Conservation (phyloP, 1,140 invertebrate species). For the Myzus persicae region DNA sequence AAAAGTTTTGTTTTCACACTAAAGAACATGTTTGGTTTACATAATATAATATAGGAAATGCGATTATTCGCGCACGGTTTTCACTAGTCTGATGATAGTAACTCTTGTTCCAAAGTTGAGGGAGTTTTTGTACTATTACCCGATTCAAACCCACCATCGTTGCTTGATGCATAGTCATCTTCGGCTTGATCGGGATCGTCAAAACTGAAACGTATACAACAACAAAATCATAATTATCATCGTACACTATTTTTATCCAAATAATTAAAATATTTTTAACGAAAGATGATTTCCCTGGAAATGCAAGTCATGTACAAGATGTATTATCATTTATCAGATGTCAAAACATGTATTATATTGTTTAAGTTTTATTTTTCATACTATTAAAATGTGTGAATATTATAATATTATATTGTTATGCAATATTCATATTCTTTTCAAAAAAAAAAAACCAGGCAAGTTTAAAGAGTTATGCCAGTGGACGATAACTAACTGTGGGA, state of each 20-base stretch:
- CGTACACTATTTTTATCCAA: neutral
- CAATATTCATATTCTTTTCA: too few species aligned
- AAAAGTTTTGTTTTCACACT: neutral
- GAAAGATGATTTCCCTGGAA: neutral
- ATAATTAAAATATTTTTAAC: neutral
- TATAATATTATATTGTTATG: too few species aligned
- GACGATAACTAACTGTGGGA: neutral
- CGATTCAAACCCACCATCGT: slow-evolving; percentile 53
- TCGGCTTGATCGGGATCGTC: slow-evolving; percentile 47
- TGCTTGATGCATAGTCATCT: slow-evolving; percentile 45
- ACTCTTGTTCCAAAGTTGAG: slow-evolving; percentile 44
- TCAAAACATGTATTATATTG: too few species aligned
- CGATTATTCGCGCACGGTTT: neutral
- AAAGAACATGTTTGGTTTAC: neutral
- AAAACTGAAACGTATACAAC: slow-evolving; percentile 29
- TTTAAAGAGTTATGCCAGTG: too few species aligned
- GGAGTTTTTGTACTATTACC: slow-evolving; percentile 29
- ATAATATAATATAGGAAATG: neutral
- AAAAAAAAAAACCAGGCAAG: too few species aligned
- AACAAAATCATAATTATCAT: neutral
- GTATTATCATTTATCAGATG: too few species aligned
- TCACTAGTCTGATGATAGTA: slow-evolving; percentile 40
- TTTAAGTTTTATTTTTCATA: too few species aligned
- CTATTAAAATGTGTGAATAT: too few species aligned
- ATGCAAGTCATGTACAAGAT: neutral